A percentile compares a stretch with the other conserved stretches of the same genome.
Evolutionary conservation across 2,797 vertebrate species (phyloP).

Genomic region (Dromococcyx pavoninus): DNA sequence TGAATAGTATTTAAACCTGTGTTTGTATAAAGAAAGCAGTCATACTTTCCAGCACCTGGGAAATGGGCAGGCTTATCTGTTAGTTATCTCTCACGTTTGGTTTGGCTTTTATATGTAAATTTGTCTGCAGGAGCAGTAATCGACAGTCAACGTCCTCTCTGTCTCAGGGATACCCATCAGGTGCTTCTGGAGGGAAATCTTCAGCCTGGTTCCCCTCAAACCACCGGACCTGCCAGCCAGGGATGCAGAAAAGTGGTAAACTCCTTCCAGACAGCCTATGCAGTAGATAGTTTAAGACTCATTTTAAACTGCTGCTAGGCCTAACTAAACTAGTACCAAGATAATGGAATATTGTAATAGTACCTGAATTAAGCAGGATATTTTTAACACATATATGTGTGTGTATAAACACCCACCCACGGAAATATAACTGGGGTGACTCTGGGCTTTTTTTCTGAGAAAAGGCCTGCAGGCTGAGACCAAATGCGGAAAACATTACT

Average conservation of each 20-base stretch:
- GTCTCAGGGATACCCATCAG: neutral
- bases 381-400: neutral
- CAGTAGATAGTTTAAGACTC: neutral
- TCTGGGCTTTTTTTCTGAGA: slow-evolving; percentile 35
- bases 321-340: neutral
- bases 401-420: slow-evolving; percentile 22
- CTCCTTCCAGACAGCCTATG: neutral
- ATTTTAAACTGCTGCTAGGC: neutral
- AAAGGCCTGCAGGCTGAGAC: slow-evolving; percentile 29
- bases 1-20: slow-evolving; percentile 53
- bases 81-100: slow-evolving; percentile 12
- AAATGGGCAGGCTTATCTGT: slow-evolving; percentile 65
- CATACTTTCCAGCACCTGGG: slow-evolving; percentile 55
- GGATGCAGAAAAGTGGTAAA: neutral
- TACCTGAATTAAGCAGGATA: neutral
- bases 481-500: slow-evolving; percentile 34
- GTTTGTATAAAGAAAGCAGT: slow-evolving; percentile 65
- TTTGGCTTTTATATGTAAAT: slow-evolving; percentile 58
- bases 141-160: neutral
- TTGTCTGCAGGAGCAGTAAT: neutral
- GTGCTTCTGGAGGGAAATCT: neutral
- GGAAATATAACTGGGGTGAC: slow-evolving; percentile 23
- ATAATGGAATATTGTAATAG: slow-evolving; percentile 31
- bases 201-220: rapidly evolving
- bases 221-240: neutral